Percentiles rank a stretch among this genome's conserved stretches.
Evolutionary conservation across 2,888 invertebrate species (phyloP).

Genomic region (Dynastes tityus): DNA sequence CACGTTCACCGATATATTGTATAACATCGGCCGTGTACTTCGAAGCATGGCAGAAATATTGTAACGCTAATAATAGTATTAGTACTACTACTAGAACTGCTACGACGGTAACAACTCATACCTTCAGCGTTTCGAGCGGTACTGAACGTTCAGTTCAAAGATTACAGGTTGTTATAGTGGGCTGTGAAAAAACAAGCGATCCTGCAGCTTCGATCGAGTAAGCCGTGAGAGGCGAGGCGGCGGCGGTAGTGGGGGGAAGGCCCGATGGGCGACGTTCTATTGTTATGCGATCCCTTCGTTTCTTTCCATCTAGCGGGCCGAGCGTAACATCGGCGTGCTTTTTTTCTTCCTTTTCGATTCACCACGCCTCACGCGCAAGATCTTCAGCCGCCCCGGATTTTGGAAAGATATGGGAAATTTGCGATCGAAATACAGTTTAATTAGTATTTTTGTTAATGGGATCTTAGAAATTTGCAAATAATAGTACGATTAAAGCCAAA

Average conservation of each 20-base stretch:
- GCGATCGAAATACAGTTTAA: too few relatives aligned
- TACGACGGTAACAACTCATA: conserved; percentile 38
- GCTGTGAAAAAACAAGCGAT: conserved; percentile 68
- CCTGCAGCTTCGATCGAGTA: conserved; percentile 59
- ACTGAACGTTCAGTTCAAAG: conserved; percentile 59
- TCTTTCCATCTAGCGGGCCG: conserved; percentile 18
- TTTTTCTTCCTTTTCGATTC: conserved; percentile 11
- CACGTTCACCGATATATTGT: conserved; percentile 55
- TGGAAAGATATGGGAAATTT: too few relatives aligned
- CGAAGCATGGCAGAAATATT: conserved; percentile 57
- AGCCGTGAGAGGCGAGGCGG: conserved; percentile 53
- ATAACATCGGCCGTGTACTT: conserved; percentile 57
- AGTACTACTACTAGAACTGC: not conserved
- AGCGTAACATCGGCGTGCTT: not conserved
- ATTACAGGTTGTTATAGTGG: conserved; percentile 70
- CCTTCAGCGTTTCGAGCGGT: conserved; percentile 55
- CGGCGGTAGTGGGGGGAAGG: conserved; percentile 58
- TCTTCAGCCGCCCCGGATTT: not conserved
- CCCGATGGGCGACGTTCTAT: conserved; percentile 58
- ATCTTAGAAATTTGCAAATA: too few relatives aligned
- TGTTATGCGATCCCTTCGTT: conserved; percentile 57
- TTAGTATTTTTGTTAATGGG: too few relatives aligned
- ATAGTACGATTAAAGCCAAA: too few relatives aligned
- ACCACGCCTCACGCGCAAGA: not conserved
- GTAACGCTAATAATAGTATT: conserved; percentile 31